phyloP scores from a whole-genome alignment of 2,797 vertebrate genomes.

The Nyctibius grandis region DNA sequence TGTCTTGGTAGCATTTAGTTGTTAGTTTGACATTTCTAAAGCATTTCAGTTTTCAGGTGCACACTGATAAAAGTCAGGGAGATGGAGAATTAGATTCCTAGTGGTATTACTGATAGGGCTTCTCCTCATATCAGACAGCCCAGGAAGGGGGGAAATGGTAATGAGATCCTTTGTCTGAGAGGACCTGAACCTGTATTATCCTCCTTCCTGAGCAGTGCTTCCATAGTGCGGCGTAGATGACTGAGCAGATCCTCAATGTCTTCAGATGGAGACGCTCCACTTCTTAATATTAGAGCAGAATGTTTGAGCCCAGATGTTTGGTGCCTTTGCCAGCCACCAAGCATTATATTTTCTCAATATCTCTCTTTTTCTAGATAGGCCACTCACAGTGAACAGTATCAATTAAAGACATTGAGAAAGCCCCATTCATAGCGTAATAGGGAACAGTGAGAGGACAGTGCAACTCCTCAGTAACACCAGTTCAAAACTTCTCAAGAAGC shows the following conservation, averaged over 20 bases:
- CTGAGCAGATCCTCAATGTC: not conserved
- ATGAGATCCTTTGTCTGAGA: not conserved
- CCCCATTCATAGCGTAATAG: not conserved
- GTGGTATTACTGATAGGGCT: not conserved
- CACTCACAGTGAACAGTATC: not conserved
- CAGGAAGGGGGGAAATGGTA: not conserved
- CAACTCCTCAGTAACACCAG: not conserved
- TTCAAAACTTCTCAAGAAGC: not conserved
- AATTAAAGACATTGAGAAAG: not conserved
- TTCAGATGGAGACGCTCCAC: not conserved
- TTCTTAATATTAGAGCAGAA: not conserved
- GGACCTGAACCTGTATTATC: not conserved
- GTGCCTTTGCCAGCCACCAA: not conserved
- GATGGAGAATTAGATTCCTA: not conserved
- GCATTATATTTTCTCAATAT: not conserved
- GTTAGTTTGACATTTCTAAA: not conserved
- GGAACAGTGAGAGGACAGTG: not conserved
- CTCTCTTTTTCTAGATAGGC: not conserved
- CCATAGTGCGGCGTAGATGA: not conserved
- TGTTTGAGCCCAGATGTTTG: not conserved
- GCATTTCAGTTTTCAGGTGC: not conserved
- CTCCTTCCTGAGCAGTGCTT: not conserved
- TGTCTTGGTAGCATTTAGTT: not conserved
- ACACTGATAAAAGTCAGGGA: not conserved
- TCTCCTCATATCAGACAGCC: not conserved